Evolutionary conservation across 2,113 vertebrate genomes (phyloP).

Genomic region (Syngnathus typhle): DNA sequence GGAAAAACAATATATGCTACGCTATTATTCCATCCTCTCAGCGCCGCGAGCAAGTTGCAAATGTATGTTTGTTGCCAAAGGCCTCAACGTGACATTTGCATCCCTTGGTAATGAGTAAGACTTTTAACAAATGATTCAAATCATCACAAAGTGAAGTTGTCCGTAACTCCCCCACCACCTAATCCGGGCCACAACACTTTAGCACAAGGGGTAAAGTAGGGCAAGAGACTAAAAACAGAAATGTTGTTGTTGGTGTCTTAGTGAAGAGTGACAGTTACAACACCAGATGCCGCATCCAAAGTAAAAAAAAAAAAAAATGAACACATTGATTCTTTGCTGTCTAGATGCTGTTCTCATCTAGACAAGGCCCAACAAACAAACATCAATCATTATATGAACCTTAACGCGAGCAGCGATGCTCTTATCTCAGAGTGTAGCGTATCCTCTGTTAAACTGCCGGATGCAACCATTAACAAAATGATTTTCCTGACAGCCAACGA

Average conservation of each 20-base stretch:
- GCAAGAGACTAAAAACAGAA: conserved; percentile 29
- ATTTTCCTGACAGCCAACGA: neutral
- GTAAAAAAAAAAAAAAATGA: neutral
- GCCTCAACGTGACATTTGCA: neutral
- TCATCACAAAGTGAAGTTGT: neutral
- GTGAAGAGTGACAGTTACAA: conserved; percentile 5
- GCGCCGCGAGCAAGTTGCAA: neutral
- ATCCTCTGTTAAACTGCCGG: neutral
- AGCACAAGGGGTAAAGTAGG: conserved; percentile 15
- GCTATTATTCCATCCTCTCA: neutral
- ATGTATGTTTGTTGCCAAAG: neutral
- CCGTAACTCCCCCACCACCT: neutral
- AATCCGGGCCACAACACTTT: conserved; percentile 1
- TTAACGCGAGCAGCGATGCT: neutral
- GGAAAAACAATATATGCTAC: neutral
- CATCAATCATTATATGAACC: neutral
- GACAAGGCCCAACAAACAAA: neutral
- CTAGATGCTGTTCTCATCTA: neutral
- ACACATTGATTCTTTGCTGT: neutral
- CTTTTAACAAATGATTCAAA: neutral
- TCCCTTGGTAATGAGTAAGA: neutral
- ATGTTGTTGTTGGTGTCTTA: conserved; percentile 22
- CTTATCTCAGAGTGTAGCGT: neutral
- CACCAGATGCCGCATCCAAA: conserved; percentile 4
- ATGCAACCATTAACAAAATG: neutral